Percentiles rank a stretch among this genome's conserved stretches.
phyloP scores from a whole-genome alignment of 1,140 invertebrate genomes.

The Habropoda laboriosa region DNA sequence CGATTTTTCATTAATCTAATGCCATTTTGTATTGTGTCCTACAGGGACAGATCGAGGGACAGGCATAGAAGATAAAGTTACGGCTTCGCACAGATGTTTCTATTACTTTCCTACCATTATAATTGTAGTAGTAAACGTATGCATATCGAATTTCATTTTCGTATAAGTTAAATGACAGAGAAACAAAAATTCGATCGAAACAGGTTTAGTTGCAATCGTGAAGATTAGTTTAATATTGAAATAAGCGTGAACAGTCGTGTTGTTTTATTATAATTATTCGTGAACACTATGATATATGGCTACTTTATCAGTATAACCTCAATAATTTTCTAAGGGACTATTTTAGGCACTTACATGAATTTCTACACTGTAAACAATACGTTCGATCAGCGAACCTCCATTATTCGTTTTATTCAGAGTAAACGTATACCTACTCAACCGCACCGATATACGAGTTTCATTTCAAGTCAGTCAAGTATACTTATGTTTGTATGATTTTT shows the following conservation, averaged over 20 bases:
- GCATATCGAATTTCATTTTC: constrained; percentile 30
- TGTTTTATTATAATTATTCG: constrained; percentile 17
- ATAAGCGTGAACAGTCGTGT: constrained; percentile 1
- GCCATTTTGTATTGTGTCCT: constrained; percentile 72
- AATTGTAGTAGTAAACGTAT: constrained; percentile 45
- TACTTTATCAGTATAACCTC: constrained; percentile 22
- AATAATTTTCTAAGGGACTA: constrained; percentile 24
- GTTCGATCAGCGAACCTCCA: neutral
- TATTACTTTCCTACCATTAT: constrained; percentile 65
- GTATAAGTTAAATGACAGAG: neutral
- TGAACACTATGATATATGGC: neutral
- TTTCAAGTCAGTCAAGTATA: constrained; percentile 29
- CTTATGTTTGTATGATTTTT: constrained; percentile 57
- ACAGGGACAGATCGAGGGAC: constrained; percentile 79
- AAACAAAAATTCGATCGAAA: neutral
- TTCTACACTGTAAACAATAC: constrained; percentile 4
- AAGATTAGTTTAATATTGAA: constrained; percentile 11
- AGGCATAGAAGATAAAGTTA: constrained; percentile 79
- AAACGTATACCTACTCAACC: constrained; percentile 15
- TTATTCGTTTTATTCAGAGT: neutral
- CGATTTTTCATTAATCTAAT: constrained; percentile 54
- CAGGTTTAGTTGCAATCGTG: neutral
- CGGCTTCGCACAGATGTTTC: constrained; percentile 65
- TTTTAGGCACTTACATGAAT: neutral
- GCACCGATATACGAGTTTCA: constrained; percentile 14